These are phyloP conservation scores for Drosophila anomelani DNA, from an alignment of 2,888 invertebrate species.

Conservation along the genomic window DNA sequence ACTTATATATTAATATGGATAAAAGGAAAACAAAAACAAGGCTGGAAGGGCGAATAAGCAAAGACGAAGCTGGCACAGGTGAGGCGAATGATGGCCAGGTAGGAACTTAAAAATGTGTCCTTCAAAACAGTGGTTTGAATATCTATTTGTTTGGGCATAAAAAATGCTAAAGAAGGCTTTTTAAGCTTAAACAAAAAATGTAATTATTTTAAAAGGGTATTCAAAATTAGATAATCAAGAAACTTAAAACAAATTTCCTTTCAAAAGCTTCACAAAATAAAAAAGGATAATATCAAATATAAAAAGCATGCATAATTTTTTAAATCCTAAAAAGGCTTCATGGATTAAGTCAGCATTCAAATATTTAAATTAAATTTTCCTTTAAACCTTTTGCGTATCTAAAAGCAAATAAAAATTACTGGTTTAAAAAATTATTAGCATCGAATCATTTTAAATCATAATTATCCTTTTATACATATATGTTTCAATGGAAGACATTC, in stretches of 20 bases:
- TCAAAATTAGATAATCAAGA: not conserved
- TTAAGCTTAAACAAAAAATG: not conserved
- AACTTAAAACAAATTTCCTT: too few relatives aligned
- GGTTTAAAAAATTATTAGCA: not conserved
- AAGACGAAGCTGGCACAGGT: slow-evolving; percentile 7
- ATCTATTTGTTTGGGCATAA: not conserved
- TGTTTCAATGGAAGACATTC: not conserved
- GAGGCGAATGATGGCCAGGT: slow-evolving; percentile 7
- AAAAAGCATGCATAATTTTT: too few relatives aligned
- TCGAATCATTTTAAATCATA: not conserved
- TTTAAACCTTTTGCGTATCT: not conserved
- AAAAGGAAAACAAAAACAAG: slow-evolving; percentile 51
- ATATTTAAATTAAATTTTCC: too few relatives aligned
- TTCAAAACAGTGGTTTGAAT: slow-evolving; percentile 34
- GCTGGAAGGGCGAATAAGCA: not conserved
- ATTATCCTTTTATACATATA: not conserved
- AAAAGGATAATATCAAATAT: too few relatives aligned
- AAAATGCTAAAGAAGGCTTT: not conserved
- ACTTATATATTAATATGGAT: slow-evolving; percentile 36
- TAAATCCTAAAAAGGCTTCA: not conserved
- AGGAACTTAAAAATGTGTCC: slow-evolving; percentile 5
- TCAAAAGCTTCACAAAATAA: too few relatives aligned
- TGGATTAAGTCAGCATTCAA: not conserved
- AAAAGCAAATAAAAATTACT: not conserved
- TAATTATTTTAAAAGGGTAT: not conserved